Conservation (phyloP, 2,888 invertebrate species). For the Eristalinus aeneus region DNA sequence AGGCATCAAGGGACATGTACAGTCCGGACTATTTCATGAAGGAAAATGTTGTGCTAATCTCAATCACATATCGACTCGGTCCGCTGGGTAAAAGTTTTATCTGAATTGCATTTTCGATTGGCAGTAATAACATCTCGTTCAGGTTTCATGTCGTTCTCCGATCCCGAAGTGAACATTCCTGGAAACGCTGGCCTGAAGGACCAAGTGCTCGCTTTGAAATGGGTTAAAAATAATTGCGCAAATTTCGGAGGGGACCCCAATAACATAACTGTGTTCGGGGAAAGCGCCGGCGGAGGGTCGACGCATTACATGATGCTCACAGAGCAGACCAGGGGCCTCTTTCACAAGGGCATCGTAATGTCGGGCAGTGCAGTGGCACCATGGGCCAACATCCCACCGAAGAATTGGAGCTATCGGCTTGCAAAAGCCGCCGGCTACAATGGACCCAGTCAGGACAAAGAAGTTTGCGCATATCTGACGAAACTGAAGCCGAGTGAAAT, state of each 20-base stretch:
- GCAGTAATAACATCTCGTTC: neutral
- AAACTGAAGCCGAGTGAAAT: constrained; percentile 77
- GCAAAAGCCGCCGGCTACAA: constrained; percentile 78
- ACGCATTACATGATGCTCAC: constrained; percentile 81
- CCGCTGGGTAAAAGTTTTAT: constrained; percentile 75
- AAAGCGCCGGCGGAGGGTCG: constrained; percentile 82
- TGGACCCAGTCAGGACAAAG: constrained; percentile 76
- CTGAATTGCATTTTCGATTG: neutral
- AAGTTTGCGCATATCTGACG: constrained; percentile 78
- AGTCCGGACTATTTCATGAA: constrained; percentile 82
- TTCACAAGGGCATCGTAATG: constrained; percentile 79
- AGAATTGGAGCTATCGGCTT: constrained; percentile 76
- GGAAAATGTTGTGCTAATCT: constrained; percentile 81
- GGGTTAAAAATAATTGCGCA: constrained; percentile 81
- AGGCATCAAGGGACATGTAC: constrained; percentile 79
- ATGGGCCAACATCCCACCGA: constrained; percentile 77
- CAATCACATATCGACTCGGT: constrained; percentile 81
- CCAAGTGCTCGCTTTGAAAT: constrained; percentile 81
- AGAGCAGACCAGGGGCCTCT: constrained; percentile 80
- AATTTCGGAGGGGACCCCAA: constrained; percentile 82
- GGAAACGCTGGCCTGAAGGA: constrained; percentile 83
- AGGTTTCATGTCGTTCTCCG: constrained; percentile 82
- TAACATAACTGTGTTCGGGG: constrained; percentile 82
- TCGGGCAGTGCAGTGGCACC: constrained; percentile 77
- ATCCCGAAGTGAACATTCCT: constrained; percentile 81